Evolutionary conservation across 2,888 invertebrate genomes (phyloP).

Genomic region (Tetragnatha montana): DNA sequence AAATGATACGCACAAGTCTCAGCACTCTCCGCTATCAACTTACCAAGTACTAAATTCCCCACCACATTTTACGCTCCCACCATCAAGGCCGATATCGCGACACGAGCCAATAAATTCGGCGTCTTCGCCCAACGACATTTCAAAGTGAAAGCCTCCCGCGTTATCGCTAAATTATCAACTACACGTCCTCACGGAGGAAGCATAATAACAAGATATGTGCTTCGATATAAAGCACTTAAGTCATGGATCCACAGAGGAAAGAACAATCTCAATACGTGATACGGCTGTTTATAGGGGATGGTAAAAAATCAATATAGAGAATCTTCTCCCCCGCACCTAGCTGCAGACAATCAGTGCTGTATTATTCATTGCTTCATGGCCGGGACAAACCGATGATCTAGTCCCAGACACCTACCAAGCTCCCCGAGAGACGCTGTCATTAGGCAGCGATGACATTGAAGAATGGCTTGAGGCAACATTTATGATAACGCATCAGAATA

Average conservation of each 20-base stretch:
- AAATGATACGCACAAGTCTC: too few relatives aligned
- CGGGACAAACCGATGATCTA: constrained; percentile 3
- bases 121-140: background rate
- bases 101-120: background rate
- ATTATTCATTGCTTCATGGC: background rate
- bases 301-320: constrained; percentile 11
- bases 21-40: background rate
- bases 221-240: constrained; percentile 25
- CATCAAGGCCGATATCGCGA: background rate
- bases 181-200: background rate
- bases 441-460: constrained; percentile 49
- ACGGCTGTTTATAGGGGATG: background rate
- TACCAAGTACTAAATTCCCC: background rate
- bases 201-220: background rate
- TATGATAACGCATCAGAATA: constrained; percentile 51
- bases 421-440: constrained; percentile 32
- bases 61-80: background rate
- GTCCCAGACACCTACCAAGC: constrained; percentile 7
- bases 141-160: background rate
- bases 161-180: background rate
- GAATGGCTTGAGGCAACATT: constrained; percentile 27
- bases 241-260: background rate
- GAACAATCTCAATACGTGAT: background rate
- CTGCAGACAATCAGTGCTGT: constrained; percentile 1
- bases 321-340: background rate